Evolutionary conservation across 2,113 vertebrate genomes (phyloP), one percentile per base, ranked within the genome.

Genomic region (Gambusia affinis): DNA sequence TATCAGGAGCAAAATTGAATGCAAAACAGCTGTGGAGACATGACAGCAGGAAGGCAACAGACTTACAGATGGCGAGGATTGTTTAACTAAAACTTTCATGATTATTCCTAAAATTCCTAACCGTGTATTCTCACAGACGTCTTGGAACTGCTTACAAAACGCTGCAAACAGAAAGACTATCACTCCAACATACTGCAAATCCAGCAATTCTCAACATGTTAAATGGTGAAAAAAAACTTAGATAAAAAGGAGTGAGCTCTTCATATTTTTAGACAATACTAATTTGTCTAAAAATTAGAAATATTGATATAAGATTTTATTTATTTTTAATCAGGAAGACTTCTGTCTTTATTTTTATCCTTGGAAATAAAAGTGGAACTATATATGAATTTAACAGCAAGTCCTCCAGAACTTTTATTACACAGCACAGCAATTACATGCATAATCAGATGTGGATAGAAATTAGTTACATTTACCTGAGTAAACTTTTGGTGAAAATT

Each of bases 21-120:
- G 68, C 29, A 11, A 70, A 76, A 62, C 74, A 78, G 81, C 76
- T 84, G 81, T 19, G 19, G 60, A 75, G 80, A 84, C 63, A 67
- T 37, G 60, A 44, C 2, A 17, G 12, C 4, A 74, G 27, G 39
- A 68, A 22, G 5, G 47, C 72, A 62, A 37, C 31, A 64, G 28
- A 37, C 33, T 64, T 64, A 47, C 15, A 80, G 75, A 78, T 73
- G 74, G 63, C 37, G 57, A 63, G 22, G 39, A 66, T 64, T 67
- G 19, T 24, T 77, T 28, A 67, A 66, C 12, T 14, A 8, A 44
- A 24, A 64, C 54, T 67, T 33, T 39, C 30, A 54, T 67, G 62
- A 0, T 60, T 15, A n/a, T 10, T 57, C 24, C 51, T 35, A 54
- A 54, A 24, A 54, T 22, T 15, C 4, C 17, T 15, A 6, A 54